Conservation (phyloP, 2,113 vertebrate genomes). For the Electrona antarctica region DNA sequence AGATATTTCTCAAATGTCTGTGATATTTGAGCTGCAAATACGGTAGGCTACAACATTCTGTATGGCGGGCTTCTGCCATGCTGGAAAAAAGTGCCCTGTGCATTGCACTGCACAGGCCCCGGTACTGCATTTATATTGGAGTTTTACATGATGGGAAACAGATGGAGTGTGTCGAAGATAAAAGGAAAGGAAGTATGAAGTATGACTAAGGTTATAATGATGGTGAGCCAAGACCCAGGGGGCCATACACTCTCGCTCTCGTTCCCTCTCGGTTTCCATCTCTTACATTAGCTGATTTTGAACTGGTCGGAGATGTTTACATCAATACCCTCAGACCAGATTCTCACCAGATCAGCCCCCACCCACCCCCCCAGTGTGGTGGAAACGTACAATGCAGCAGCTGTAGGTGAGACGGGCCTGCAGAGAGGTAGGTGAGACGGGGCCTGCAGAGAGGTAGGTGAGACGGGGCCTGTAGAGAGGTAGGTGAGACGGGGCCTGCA, state of each 20-base stretch:
- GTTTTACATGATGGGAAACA: constrained; percentile 70
- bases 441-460: too few species aligned
- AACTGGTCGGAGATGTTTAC: constrained; percentile 42
- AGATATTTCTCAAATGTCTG: constrained; percentile 8
- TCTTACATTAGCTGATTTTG: constrained; percentile 53
- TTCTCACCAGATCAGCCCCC: constrained; percentile 61
- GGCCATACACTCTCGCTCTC: constrained; percentile 45
- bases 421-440: too few species aligned
- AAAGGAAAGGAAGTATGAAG: constrained; percentile 77
- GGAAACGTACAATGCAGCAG: too few species aligned
- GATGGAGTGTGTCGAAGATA: constrained; percentile 74
- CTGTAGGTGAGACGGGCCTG: too few species aligned
- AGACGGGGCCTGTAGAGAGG: too few species aligned
- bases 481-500: too few species aligned
- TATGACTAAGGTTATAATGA: constrained; percentile 76
- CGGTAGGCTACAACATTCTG: constrained; percentile 16
- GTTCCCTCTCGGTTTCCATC: constrained; percentile 21
- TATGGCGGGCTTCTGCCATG: constrained; percentile 14
- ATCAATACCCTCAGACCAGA: constrained; percentile 56
- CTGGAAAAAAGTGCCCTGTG: constrained; percentile 31
- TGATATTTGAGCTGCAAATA: constrained; percentile 11
- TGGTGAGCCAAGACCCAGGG: constrained; percentile 62
- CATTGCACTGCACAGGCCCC: constrained; percentile 42
- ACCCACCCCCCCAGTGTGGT: constrained; percentile 21
- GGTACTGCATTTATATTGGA: constrained; percentile 67